Percentiles rank a stretch among this genome's conserved stretches.
Evolutionary conservation across 2,113 vertebrate species (phyloP).

Genomic region (Notothenia coriiceps): DNA sequence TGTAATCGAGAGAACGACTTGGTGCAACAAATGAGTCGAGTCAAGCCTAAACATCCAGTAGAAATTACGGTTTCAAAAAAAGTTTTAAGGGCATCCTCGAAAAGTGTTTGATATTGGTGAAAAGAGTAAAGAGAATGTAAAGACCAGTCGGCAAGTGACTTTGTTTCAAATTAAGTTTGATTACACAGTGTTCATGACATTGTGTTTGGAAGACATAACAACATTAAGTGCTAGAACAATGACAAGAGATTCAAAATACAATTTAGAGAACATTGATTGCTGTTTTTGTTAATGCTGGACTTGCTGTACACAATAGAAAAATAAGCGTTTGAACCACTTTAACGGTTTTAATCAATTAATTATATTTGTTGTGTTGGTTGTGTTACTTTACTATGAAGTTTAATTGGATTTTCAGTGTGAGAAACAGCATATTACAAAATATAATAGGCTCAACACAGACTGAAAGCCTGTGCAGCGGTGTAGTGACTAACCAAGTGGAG

Average conservation of each 20-base stretch:
- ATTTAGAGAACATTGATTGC: background rate
- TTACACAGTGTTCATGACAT: too few species aligned
- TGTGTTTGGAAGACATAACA: background rate
- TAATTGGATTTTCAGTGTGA: slow-evolving; percentile 16
- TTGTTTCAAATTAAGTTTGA: background rate
- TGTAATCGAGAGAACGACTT: too few species aligned
- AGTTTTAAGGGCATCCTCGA: background rate
- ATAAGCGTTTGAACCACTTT: background rate
- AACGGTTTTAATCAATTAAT: background rate
- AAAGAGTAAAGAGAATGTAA: too few species aligned
- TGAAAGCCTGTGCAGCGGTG: slow-evolving; percentile 5
- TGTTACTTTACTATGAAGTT: slow-evolving; percentile 16
- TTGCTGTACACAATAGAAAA: background rate
- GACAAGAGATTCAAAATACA: background rate
- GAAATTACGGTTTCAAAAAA: background rate
- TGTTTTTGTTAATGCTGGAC: background rate
- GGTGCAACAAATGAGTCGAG: too few species aligned
- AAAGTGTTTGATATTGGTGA: background rate
- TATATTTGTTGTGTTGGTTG: slow-evolving; percentile 6
- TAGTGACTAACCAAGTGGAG: slow-evolving; percentile 26
- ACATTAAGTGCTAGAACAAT: background rate
- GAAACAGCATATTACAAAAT: slow-evolving; percentile 29
- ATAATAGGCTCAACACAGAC: slow-evolving; percentile 46
- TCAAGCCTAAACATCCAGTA: too few species aligned
- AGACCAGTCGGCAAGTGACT: too few species aligned